Conservation (phyloP, 2,888 invertebrate species). For the Drosophila helvetica region DNA sequence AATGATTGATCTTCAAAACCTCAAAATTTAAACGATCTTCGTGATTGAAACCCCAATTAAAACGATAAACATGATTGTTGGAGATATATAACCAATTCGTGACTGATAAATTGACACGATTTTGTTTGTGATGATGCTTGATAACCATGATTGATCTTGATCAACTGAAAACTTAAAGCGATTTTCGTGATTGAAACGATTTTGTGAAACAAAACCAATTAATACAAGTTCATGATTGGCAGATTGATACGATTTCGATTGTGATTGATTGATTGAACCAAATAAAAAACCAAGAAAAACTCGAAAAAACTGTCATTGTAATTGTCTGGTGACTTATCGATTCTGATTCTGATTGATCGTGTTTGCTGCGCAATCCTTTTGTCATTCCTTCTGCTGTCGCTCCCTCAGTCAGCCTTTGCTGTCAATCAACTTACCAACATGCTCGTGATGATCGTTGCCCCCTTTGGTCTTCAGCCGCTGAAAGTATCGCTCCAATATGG, state of each 20-base stretch:
- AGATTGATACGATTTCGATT: constrained; percentile 11
- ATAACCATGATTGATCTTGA: not conserved
- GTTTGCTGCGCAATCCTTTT: constrained; percentile 20
- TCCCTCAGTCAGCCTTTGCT: not conserved
- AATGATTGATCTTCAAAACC: too few relatives aligned
- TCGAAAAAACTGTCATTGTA: constrained; percentile 26
- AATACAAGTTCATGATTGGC: not conserved
- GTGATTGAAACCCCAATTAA: not conserved
- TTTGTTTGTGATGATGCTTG: constrained; percentile 35
- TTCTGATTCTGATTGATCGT: constrained; percentile 26
- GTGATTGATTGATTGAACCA: constrained; percentile 25
- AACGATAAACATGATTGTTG: not conserved
- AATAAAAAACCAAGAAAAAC: not conserved
- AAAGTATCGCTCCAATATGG: constrained; percentile 98
- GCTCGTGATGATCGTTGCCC: constrained; percentile 84
- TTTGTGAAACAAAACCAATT: not conserved
- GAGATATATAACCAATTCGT: not conserved
- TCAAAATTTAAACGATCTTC: not conserved
- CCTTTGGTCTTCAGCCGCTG: constrained; percentile 95
- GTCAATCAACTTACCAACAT: constrained; percentile 80
- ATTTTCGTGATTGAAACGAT: not conserved
- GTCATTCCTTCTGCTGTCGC: not conserved
- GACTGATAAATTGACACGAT: not conserved
- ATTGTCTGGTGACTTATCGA: constrained; percentile 18
- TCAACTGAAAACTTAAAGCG: not conserved